Evolutionary conservation across 2,797 vertebrate species (phyloP).

Genomic region (Ciconia nigra): DNA sequence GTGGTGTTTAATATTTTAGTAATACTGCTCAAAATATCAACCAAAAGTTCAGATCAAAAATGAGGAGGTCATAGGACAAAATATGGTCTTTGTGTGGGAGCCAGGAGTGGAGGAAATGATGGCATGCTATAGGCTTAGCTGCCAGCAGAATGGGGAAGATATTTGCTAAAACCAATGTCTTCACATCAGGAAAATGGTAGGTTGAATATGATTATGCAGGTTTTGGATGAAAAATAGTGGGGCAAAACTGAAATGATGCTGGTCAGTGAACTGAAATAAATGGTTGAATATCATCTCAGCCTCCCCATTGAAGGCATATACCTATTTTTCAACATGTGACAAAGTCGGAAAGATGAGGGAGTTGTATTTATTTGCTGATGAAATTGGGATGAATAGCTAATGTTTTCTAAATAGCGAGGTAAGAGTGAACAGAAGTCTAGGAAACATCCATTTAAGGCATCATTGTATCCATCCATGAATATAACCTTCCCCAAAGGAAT

Average conservation of each 20-base stretch:
- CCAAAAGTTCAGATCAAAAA: neutral
- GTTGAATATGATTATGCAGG: neutral
- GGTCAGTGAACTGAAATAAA: neutral
- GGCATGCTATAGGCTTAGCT: neutral
- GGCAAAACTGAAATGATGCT: neutral
- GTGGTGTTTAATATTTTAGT: neutral
- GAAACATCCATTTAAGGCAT: neutral
- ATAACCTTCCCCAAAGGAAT: neutral
- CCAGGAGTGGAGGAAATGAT: neutral
- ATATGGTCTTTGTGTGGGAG: neutral
- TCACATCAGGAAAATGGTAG: neutral
- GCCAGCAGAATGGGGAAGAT: neutral
- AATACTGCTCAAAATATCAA: neutral
- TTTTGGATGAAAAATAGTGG: neutral
- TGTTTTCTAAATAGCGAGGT: neutral
- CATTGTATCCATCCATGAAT: neutral
- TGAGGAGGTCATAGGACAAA: neutral
- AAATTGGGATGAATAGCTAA: neutral
- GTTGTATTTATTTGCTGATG: neutral
- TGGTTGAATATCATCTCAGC: neutral
- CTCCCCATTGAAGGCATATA: neutral
- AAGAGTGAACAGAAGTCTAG: neutral
- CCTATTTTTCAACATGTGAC: neutral
- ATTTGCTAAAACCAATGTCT: neutral
- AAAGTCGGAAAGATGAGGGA: neutral